A percentile compares a stretch with the other conserved stretches of the same genome.
phyloP scores from a whole-genome alignment of 1,140 invertebrate genomes.

The Adoxophyes honmai region DNA sequence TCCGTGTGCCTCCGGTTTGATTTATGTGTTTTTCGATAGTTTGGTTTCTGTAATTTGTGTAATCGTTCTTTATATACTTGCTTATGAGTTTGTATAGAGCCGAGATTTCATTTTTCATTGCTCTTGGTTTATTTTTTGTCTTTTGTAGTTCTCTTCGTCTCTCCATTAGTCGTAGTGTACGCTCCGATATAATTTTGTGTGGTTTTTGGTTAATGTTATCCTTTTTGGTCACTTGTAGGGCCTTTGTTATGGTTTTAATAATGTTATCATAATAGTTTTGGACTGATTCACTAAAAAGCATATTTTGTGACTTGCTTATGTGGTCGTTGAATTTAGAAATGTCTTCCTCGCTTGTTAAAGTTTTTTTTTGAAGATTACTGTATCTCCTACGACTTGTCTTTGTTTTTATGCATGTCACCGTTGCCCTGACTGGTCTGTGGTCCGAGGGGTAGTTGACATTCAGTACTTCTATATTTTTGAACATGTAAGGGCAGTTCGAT shows the following conservation, averaged over 20 bases:
- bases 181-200: slow-evolving; percentile 10
- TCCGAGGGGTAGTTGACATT: background rate
- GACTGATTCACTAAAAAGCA: background rate
- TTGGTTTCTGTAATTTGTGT: slow-evolving; percentile 3
- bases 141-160: slow-evolving; percentile 21
- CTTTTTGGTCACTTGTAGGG: slow-evolving; percentile 13
- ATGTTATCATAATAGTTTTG: slow-evolving; percentile 26
- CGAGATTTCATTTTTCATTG: slow-evolving; percentile 22
- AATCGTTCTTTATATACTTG: slow-evolving; percentile 24
- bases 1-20: slow-evolving; percentile 16
- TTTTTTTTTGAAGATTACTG: background rate
- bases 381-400: background rate
- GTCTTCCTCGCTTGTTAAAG: background rate
- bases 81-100: slow-evolving; percentile 21
- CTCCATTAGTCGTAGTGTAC: slow-evolving; percentile 16
- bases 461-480: background rate
- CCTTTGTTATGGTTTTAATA: slow-evolving; percentile 11
- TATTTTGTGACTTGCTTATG: no score
- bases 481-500: background rate
- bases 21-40: slow-evolving; percentile 19
- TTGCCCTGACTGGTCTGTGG: slow-evolving; percentile 2
- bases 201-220: background rate
- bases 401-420: background rate
- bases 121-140: slow-evolving; percentile 17
- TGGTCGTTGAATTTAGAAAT: background rate